Evolutionary conservation across 2,113 vertebrate genomes (phyloP), one percentile per base, ranked within the genome.

Genomic region (Labeo rohita): DNA sequence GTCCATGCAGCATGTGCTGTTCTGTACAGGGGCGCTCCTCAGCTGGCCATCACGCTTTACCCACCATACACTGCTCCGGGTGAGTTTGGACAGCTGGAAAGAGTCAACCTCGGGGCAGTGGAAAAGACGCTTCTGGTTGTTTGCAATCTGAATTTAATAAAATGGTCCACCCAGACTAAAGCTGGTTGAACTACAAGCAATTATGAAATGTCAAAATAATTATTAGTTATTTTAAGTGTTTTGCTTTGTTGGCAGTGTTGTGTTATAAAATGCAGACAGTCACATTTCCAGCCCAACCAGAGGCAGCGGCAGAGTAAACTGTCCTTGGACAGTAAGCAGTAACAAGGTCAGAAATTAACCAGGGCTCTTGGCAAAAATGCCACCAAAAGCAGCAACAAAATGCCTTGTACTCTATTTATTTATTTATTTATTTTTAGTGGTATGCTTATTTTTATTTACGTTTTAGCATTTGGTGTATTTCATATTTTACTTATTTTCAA

Each of bases 41-140:
- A 2, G 13, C 43, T 43, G 54, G 54, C 11, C 36, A 45, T n/a
- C 73, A 61, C 39, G 21, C 80, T 15, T 80, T 72, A 77, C 84
- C 80, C 84, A 80, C 45, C 80, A 84, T 54, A 4, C 80, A 49
- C 65, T 9, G 74, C 84, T 36, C 23, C 10, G 36, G 1, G 10
- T 2, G 1, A 43, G n/a, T 4, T 34, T 16, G 11, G 16, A 70
- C 43, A 49, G 79, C 79, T 80, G 59, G 59, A 65, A 78, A 78
- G 34, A 16, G 34, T 65, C 39, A 47, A 16, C 39, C 21, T 45
- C 15, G 0, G 23, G 61, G 36, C 18, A 23, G 59, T 16, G 15
- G 15, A 36, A 15, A 56, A 54, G 28, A 76, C 1, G 2, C 52
- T 43, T 59, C 54, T 34, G 28, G 18, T 54, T 34, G 75, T 15